These are phyloP conservation scores for Amphipyra berbera DNA, from an alignment of 2,888 invertebrate species.

Conservation along the genomic window DNA sequence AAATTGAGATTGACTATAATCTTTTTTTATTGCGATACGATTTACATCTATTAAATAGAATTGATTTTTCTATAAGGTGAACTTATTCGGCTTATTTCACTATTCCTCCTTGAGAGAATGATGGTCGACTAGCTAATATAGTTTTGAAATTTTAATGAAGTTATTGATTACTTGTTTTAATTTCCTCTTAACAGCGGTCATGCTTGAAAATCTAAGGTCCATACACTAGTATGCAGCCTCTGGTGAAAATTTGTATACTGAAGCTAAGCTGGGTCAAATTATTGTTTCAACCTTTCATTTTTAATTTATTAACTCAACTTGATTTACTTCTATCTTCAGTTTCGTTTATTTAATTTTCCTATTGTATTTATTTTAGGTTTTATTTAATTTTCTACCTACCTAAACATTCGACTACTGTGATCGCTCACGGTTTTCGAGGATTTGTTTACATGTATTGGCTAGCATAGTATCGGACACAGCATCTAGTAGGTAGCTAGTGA, in stretches of 20 bases:
- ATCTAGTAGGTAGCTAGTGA: slow-evolving; percentile 51
- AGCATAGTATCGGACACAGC: slow-evolving; percentile 29
- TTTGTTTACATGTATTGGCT: slow-evolving; percentile 39
- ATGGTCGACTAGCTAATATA: background rate
- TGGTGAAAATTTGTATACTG: too few species aligned
- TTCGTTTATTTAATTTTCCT: too few species aligned
- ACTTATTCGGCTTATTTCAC: too few species aligned
- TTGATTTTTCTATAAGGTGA: slow-evolving; percentile 27
- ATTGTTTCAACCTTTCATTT: too few species aligned
- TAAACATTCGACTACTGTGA: background rate
- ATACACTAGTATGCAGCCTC: too few species aligned
- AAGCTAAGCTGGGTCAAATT: too few species aligned
- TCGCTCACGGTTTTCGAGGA: background rate
- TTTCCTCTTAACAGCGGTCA: background rate
- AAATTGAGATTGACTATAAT: slow-evolving; percentile 24
- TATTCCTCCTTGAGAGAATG: too few species aligned
- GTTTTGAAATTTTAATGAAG: background rate
- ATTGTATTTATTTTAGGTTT: background rate
- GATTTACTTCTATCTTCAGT: too few species aligned
- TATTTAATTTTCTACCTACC: background rate
- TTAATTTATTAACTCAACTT: too few species aligned
- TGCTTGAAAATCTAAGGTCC: too few species aligned
- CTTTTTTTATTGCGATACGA: slow-evolving; percentile 34
- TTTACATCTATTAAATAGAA: slow-evolving; percentile 31
- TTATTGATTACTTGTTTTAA: background rate